Percentiles rank a stretch among this genome's conserved stretches.
Conservation (phyloP, 2,113 vertebrate genomes). For the Anolis carolinensis region DNA sequence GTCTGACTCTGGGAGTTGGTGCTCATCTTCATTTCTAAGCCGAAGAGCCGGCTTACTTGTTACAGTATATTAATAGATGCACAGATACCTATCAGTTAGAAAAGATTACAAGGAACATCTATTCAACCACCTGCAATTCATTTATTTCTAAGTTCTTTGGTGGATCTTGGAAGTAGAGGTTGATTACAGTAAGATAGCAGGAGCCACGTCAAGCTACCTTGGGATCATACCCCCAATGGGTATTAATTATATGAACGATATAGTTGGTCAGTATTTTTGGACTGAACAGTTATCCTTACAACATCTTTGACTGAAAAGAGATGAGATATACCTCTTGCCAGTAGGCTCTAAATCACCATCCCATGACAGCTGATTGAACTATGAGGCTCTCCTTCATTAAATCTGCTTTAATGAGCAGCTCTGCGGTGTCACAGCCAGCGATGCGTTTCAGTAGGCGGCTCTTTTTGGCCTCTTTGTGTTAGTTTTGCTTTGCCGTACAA, state of each 20-base stretch:
- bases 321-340: neutral
- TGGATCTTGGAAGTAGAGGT: neutral
- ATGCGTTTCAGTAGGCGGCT: neutral
- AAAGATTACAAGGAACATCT: too few species aligned
- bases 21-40: too few species aligned
- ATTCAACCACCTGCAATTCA: too few species aligned
- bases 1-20: too few species aligned
- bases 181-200: neutral
- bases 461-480: neutral
- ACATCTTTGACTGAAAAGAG: neutral
- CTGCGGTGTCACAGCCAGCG: neutral
- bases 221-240: neutral
- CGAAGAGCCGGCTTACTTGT: too few species aligned
- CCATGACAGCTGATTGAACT: neutral
- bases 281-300: neutral
- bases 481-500: conserved; percentile 24
- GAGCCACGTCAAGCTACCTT: neutral
- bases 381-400: neutral
- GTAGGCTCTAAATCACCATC: neutral
- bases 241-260: neutral
- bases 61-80: neutral
- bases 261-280: neutral
- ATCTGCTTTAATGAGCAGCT: neutral
- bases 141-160: neutral
- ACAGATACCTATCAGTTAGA: neutral